phyloP scores from a whole-genome alignment of 2,797 vertebrate genomes.

The Acipenser ruthenus region DNA sequence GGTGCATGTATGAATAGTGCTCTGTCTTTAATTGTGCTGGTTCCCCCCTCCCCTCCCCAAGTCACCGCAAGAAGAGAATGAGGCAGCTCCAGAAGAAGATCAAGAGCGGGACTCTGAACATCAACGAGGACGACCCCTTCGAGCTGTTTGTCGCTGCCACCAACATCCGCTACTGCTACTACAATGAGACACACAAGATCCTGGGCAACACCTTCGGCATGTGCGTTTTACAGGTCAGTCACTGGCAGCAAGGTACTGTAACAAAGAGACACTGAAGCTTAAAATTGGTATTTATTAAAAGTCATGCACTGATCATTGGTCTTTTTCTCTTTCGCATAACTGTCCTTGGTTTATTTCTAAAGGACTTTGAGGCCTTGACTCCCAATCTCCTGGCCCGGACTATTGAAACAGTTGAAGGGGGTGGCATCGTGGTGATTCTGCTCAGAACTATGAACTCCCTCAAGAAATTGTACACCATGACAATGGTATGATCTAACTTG shows the following conservation, averaged over 20 bases:
- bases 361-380: constrained; percentile 95
- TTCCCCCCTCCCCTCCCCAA: constrained; percentile 29
- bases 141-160: constrained; percentile 92
- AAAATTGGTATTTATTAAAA: no score
- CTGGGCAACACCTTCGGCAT: constrained; percentile 94
- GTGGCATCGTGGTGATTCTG: constrained; percentile 85
- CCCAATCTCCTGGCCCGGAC: constrained; percentile 92
- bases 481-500: constrained; percentile 67
- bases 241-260: no score
- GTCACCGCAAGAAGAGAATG: constrained; percentile 96
- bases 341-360: constrained; percentile 10
- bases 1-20: constrained; percentile 2
- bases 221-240: constrained; percentile 86
- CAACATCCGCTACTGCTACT: constrained; percentile 97
- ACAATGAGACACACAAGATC: constrained; percentile 95
- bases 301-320: not conserved
- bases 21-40: not conserved
- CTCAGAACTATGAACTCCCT: constrained; percentile 89
- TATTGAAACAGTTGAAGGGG: constrained; percentile 91
- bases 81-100: constrained; percentile 94
- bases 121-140: constrained; percentile 91
- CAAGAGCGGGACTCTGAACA: constrained; percentile 80
- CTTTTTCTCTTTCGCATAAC: not conserved
- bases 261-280: no score
- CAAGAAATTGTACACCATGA: constrained; percentile 93